These are phyloP conservation scores for Ischnus inquisitorius DNA, from an alignment of 2,888 invertebrate genomes.

Conservation along the genomic window DNA sequence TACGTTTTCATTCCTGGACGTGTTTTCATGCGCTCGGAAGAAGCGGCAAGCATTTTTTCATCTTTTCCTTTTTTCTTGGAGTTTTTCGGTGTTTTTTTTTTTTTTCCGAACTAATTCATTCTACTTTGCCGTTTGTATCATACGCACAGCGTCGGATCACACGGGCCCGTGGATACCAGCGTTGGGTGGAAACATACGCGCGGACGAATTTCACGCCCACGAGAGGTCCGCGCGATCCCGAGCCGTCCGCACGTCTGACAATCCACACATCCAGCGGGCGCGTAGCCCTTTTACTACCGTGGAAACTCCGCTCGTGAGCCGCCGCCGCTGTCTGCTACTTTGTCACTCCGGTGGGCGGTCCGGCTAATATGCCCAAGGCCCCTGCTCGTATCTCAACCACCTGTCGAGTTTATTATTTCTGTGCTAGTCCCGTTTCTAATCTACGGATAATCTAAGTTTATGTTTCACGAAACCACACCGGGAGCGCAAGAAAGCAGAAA, in stretches of 20 bases:
- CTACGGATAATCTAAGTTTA: conserved; percentile 62
- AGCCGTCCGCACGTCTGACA: conserved; percentile 27
- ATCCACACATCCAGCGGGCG: conserved; percentile 18
- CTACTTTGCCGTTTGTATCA: background rate
- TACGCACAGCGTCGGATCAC: background rate
- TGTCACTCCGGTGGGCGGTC: conserved; percentile 69
- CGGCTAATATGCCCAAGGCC: conserved; percentile 66
- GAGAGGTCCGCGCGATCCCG: conserved; percentile 15
- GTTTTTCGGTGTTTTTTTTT: background rate
- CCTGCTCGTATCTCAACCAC: conserved; percentile 68
- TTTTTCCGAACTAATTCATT: conserved; percentile 1
- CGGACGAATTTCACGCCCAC: conserved; percentile 28
- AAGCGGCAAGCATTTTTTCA: background rate
- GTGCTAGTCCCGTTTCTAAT: conserved; percentile 62
- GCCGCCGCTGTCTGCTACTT: conserved; percentile 59
- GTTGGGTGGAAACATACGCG: conserved; percentile 37
- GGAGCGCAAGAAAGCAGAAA: background rate
- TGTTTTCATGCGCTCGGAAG: background rate
- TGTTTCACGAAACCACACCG: conserved; percentile 24
- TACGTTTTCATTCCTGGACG: background rate
- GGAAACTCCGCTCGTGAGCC: too few relatives aligned
- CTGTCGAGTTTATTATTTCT: conserved; percentile 70
- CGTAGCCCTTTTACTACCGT: conserved; percentile 42
- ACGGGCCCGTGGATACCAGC: background rate
- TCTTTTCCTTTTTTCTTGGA: too few relatives aligned